These are phyloP conservation scores for Linurgus olivaceus DNA, from an alignment of 2,797 vertebrate species.

Conservation along the genomic window DNA sequence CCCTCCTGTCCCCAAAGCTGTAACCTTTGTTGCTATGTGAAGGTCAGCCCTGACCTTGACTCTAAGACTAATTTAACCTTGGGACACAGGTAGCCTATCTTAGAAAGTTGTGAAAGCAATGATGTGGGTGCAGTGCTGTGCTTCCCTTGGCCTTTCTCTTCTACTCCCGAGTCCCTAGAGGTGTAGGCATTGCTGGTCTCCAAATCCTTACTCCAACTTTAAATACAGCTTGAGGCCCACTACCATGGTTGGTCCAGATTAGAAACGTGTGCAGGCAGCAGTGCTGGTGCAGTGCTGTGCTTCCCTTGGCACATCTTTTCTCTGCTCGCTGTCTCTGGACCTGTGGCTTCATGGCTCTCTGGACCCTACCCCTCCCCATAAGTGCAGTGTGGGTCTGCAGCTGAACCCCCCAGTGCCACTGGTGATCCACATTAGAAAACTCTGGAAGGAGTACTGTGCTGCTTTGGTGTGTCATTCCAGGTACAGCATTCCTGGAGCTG, in stretches of 20 bases:
- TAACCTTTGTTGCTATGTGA: not conserved
- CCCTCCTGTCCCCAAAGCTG: not conserved
- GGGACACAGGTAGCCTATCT: not conserved
- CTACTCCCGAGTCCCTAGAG: not conserved
- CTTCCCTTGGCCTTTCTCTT: not conserved
- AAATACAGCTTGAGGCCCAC: too few relatives aligned
- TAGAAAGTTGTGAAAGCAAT: not conserved
- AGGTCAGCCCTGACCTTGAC: not conserved
- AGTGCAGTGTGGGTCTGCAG: not conserved
- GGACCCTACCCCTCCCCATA: not conserved
- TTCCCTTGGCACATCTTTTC: not conserved
- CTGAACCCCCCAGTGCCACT: not conserved
- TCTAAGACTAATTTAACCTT: not conserved
- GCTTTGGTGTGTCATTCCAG: not conserved
- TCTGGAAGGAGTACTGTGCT: not conserved
- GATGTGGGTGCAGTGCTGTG: not conserved
- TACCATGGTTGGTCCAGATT: accelerated
- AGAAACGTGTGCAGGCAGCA: not conserved
- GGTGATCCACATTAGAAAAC: not conserved
- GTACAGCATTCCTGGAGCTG: not conserved
- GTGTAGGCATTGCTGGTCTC: not conserved
- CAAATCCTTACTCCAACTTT: not conserved
- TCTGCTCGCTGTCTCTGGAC: not conserved
- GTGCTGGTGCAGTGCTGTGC: not conserved
- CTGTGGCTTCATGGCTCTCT: not conserved